Evolutionary conservation across 2,113 vertebrate species (phyloP), one percentile per base, ranked within the genome.

Genomic region (Alosa alosa): DNA sequence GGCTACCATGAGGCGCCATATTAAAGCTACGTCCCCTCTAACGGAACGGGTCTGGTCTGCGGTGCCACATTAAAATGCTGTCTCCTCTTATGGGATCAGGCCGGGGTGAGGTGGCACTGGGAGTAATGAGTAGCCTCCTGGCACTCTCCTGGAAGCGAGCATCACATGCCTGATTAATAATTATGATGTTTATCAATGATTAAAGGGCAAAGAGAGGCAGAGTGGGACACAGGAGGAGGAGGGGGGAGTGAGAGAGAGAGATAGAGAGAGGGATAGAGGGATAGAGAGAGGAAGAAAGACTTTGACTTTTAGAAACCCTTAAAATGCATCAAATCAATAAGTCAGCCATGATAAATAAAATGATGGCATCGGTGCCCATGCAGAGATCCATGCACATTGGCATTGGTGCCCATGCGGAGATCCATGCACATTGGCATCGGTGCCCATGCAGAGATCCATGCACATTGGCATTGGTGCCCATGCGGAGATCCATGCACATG

Each of bases 161-260:
- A 39, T 78, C 72, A 36, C 36, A 36, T 41, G 72, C 31, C 72
- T 78, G 72, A 78, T 78, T 78, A 78, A 78, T 78, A 78, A 78
- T 36, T 78, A 78, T 78, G 72, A 78, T 78, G 31, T 78, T 78
- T 39, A 78, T 78, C 25, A 78, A 78, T 78, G 72, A 78, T 78
- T 78, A 18, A 78, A 36, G 13, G 15, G 10, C 10, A 18, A 18
- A 10, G 10, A 78, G 72, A 78, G 31, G 39, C 72, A 78, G 72
- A 78, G 31, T 78, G 39, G 11, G 36, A 5, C 36, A 78, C 31
- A 36, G 4, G 31, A 78, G 31, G 31, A 39, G 31, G 36, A 36
- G 72, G n/a, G 10, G 10, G 13, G 31, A 36, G 13, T 6, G 36
- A 78, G 4, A 78, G 31, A 78, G 72, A 39, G 72, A 78, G 25